phyloP scores from a whole-genome alignment of 1,140 invertebrate genomes.

The Zaprionus ghesquierei region DNA sequence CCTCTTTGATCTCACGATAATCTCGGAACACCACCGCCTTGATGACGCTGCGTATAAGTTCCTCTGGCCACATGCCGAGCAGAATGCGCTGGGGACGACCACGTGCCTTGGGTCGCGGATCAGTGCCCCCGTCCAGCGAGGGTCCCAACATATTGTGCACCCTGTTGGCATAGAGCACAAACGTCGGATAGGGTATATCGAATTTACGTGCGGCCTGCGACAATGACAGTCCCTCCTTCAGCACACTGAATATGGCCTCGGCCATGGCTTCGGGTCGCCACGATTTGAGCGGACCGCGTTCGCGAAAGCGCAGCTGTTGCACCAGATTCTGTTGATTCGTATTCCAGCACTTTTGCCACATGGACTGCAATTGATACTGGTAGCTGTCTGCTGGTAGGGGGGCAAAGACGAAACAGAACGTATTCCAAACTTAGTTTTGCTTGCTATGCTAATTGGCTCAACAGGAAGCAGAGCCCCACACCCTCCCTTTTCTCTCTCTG shows the following conservation, averaged over 20 bases:
- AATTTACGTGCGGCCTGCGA: slow-evolving; percentile 95
- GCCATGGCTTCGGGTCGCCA: slow-evolving; percentile 97
- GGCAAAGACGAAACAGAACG: slow-evolving; percentile 29
- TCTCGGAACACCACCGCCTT: slow-evolving; percentile 95
- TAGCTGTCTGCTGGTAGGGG: slow-evolving; percentile 92
- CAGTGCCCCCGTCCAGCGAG: slow-evolving; percentile 92
- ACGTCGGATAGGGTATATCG: slow-evolving; percentile 96
- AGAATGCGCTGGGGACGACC: slow-evolving; percentile 94
- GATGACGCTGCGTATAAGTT: slow-evolving; percentile 95
- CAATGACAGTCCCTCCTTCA: slow-evolving; percentile 93
- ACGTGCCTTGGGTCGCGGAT: slow-evolving; percentile 94
- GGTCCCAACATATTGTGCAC: slow-evolving; percentile 97
- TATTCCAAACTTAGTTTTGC: slow-evolving; percentile 31
- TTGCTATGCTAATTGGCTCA: slow-evolving; percentile 40
- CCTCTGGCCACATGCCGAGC: slow-evolving; percentile 95
- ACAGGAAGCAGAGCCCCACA: slow-evolving; percentile 1
- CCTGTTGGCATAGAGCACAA: slow-evolving; percentile 95
- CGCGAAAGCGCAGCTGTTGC: slow-evolving; percentile 94
- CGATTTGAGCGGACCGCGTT: slow-evolving; percentile 94
- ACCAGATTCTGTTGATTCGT: slow-evolving; percentile 92
- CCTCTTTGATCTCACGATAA: slow-evolving; percentile 89
- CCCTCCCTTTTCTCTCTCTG: not conserved
- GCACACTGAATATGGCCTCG: slow-evolving; percentile 94
- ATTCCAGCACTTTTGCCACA: slow-evolving; percentile 98
- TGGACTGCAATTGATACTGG: slow-evolving; percentile 95